Evolutionary conservation across 2,888 invertebrate genomes (phyloP).

Genomic region (Alloscopus bannaensis): DNA sequence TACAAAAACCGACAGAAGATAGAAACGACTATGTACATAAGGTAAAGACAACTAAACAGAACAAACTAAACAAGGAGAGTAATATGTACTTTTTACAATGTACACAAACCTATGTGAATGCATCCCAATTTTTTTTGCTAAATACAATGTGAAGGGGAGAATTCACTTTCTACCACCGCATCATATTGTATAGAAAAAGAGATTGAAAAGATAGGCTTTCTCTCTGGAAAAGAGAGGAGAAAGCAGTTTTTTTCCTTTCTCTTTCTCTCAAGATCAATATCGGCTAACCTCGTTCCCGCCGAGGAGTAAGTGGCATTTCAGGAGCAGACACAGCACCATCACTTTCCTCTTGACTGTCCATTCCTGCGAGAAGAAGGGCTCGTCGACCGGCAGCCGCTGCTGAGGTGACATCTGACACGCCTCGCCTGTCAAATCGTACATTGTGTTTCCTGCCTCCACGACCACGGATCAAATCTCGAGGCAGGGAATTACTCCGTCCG

Average conservation of each 20-base stretch:
- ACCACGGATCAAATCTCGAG: conserved; percentile 75
- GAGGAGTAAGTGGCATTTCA: conserved; percentile 82
- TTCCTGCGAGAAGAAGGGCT: conserved; percentile 76
- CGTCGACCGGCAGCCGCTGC: conserved; percentile 76
- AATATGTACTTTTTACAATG: conserved; percentile 42
- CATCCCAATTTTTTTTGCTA: conserved; percentile 9
- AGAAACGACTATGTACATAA: conserved; percentile 1
- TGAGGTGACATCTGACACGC: conserved; percentile 69
- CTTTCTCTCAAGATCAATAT: conserved; percentile 70
- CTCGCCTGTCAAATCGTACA: conserved; percentile 74
- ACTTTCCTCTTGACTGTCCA: conserved; percentile 83
- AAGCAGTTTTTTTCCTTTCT: not conserved
- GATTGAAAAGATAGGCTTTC: conserved; percentile 7
- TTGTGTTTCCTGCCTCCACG: conserved; percentile 74
- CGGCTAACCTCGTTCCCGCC: conserved; percentile 80
- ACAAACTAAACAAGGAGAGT: no score
- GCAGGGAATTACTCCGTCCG: conserved; percentile 75
- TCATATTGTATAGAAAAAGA: conserved; percentile 18
- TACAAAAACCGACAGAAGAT: not conserved
- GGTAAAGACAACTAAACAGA: conserved; percentile 15
- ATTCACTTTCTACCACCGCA: conserved; percentile 13
- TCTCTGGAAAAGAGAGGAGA: not conserved
- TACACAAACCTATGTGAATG: conserved; percentile 34
- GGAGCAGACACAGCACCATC: conserved; percentile 89
- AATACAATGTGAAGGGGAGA: not conserved